These are phyloP conservation scores for Zaprionus vittiger DNA, from an alignment of 1,140 invertebrate genomes.

Conservation along the genomic window DNA sequence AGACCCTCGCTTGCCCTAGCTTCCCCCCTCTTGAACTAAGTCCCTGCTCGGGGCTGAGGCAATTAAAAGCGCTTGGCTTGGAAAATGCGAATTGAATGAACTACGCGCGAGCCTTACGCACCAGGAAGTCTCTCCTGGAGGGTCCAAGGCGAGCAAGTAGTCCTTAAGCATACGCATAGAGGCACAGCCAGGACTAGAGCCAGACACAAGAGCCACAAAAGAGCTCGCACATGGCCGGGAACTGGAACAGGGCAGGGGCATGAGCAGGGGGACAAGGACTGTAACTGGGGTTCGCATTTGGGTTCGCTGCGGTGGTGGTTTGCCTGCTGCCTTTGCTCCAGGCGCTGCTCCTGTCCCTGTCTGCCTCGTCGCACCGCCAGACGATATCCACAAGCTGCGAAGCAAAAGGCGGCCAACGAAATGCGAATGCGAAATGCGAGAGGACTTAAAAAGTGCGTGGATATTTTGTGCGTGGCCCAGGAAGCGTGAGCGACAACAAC, in stretches of 20 bases:
- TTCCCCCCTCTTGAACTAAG: not conserved
- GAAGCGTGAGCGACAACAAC: slow-evolving; percentile 54
- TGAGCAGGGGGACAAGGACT: not conserved
- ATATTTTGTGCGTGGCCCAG: slow-evolving; percentile 81
- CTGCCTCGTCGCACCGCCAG: slow-evolving; percentile 66
- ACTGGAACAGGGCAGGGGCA: not conserved
- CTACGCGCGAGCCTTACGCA: slow-evolving; percentile 65
- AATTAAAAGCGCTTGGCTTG: slow-evolving; percentile 57
- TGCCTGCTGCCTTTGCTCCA: slow-evolving; percentile 23
- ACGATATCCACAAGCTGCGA: slow-evolving; percentile 72
- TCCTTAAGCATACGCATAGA: slow-evolving; percentile 51
- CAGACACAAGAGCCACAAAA: slow-evolving; percentile 46
- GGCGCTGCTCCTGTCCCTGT: slow-evolving; percentile 28
- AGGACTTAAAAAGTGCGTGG: slow-evolving; percentile 79
- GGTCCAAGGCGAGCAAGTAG: slow-evolving; percentile 34
- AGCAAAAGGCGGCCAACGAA: slow-evolving; percentile 45
- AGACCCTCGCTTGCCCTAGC: not conserved
- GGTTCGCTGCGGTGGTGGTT: slow-evolving; percentile 43
- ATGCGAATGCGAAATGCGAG: slow-evolving; percentile 61
- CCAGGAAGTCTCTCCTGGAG: slow-evolving; percentile 67
- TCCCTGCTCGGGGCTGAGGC: slow-evolving; percentile 16
- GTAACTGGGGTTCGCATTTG: not conserved
- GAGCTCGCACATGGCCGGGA: slow-evolving; percentile 34
- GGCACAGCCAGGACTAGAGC: slow-evolving; percentile 10
- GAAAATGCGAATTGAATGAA: slow-evolving; percentile 81